Evolutionary conservation across 1,140 invertebrate genomes (phyloP).

Genomic region (Drosophila rufa): DNA sequence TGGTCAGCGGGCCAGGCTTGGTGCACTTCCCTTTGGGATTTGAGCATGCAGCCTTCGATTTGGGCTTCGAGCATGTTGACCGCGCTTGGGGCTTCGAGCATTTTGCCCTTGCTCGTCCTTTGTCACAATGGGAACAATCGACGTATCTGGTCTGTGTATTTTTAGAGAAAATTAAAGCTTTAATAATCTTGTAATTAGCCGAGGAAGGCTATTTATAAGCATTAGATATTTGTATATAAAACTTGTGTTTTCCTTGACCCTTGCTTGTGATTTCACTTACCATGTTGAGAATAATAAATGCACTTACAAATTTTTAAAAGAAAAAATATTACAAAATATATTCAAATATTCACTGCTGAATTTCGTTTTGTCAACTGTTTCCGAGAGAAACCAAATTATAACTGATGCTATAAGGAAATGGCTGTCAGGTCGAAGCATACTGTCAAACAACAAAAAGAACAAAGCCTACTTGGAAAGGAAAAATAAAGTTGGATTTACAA

Average conservation of each 20-base stretch:
- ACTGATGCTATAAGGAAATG: background rate
- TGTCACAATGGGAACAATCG: too few relatives aligned
- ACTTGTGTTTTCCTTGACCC: too few relatives aligned
- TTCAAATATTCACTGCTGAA: background rate
- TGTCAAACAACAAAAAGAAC: background rate
- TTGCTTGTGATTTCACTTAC: background rate
- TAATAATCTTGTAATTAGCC: too few relatives aligned
- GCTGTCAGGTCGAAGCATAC: background rate
- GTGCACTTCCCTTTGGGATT: background rate
- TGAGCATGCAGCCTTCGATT: background rate
- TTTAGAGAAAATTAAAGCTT: too few relatives aligned
- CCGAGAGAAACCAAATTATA: too few relatives aligned
- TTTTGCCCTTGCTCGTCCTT: too few relatives aligned
- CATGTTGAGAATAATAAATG: background rate
- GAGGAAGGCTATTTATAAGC: too few relatives aligned
- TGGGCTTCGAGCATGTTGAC: background rate
- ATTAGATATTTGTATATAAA: too few relatives aligned
- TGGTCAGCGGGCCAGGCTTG: constrained; percentile 26
- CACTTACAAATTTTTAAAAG: background rate
- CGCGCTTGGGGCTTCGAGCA: too few relatives aligned
- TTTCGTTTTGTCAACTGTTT: background rate
- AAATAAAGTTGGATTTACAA: too few relatives aligned
- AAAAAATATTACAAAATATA: background rate
- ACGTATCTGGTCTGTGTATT: too few relatives aligned
- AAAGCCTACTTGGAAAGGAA: background rate